Evolutionary conservation across 2,113 vertebrate genomes (phyloP), one percentile per base, ranked within the genome.

Genomic region (Promerops cafer): DNA sequence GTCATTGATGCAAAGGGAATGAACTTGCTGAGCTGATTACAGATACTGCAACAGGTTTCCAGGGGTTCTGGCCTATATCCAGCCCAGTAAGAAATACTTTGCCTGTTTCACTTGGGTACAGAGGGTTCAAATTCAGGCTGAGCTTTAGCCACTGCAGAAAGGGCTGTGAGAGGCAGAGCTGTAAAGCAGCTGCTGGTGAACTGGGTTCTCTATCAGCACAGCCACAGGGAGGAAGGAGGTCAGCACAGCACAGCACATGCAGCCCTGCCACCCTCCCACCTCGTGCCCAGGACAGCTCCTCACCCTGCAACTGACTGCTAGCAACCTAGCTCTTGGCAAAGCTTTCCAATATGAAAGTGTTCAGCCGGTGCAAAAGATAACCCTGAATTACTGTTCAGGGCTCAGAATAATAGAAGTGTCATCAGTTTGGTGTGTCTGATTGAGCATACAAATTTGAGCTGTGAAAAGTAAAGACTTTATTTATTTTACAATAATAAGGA

Each of bases 1-100:
- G 6, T 0, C 1, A 19, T 11, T 0, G 0, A 4, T 26, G 30
- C 2, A 2, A 50, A 54, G 35, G 16, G 20, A 87, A 75, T 56
- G 17, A 65, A 78, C 33, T 61, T 42, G 18, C 65, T 65, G 77
- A 78, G 61, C 18, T 71, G 20, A 13, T 21, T 49, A 30, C 23
- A 49, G n/a, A 13, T 12, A 30, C 56, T 2, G 1, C 52, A 78
- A 23, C 42, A 60, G 22, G 31, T 53, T 69, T 52, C 61, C 60
- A 57, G 47, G 68, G 39, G 30, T 27, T 31, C 63, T n/a, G 28
- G 63, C 26, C 39, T n/a, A 10, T 6, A 31, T 49, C 22, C 40
- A 91, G 72, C 39, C 57, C 1, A 1, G 24, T 24, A 50, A 78
- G 56, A 0, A 6, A 39, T 2, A 4, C 18, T 84, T 82, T 49